Evolutionary conservation across 2,888 invertebrate species (phyloP).

Genomic region (Eristalis arbustorum): DNA sequence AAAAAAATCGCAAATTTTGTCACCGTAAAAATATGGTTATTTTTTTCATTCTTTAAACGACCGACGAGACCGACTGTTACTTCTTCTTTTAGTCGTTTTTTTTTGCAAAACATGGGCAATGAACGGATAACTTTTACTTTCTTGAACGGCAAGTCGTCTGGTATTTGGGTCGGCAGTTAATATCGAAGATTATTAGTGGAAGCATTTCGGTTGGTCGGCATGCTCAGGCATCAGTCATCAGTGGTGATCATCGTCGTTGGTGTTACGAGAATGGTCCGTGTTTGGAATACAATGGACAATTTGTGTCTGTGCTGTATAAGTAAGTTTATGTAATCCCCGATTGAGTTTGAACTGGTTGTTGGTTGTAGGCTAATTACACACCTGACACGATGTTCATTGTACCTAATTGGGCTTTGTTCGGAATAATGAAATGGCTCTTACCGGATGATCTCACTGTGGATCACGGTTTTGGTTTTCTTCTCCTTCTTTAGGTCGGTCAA

Average conservation of each 20-base stretch:
- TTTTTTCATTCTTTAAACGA: not conserved
- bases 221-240: not conserved
- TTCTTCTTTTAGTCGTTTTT: not conserved
- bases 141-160: not conserved
- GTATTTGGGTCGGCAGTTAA: constrained; percentile 1
- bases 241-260: not conserved
- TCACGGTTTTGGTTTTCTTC: not conserved
- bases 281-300: constrained; percentile 12
- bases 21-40: constrained; percentile 44
- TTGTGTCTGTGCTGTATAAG: not conserved
- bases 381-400: constrained; percentile 11
- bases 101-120: not conserved
- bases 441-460: not conserved
- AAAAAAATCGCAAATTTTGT: constrained; percentile 70
- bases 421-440: not conserved
- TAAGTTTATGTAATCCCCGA: constrained; percentile 14
- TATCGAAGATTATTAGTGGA: not conserved
- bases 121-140: not conserved
- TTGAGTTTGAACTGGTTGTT: constrained; percentile 21
- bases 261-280: not conserved
- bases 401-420: constrained; percentile 20
- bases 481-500: not conserved
- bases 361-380: constrained; percentile 5
- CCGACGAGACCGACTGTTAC: not conserved
- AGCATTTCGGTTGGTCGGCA: not conserved